Conservation (phyloP, 2,888 invertebrate species). For the Drosophila pseudotakahashii region DNA sequence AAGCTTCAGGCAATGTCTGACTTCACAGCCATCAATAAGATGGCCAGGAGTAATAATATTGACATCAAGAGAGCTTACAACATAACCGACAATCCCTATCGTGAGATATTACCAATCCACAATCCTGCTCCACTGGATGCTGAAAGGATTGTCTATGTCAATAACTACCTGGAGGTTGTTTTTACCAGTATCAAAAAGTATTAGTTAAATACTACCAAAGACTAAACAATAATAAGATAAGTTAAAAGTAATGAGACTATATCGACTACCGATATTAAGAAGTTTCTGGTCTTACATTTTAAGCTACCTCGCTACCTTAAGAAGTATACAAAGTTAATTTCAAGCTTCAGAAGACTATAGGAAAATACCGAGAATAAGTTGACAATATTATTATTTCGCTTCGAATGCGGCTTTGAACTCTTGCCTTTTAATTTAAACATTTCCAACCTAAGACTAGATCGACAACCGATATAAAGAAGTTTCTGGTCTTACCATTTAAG, state of each 20-base stretch:
- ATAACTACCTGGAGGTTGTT: constrained; percentile 78
- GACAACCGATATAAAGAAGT: neutral
- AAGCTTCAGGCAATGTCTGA: constrained; percentile 67
- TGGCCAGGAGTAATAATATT: constrained; percentile 36
- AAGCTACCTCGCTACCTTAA: neutral
- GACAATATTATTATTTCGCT: neutral
- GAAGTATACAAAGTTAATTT: neutral
- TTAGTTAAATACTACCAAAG: neutral
- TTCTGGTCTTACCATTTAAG: neutral
- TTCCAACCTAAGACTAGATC: neutral
- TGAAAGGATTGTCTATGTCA: constrained; percentile 74
- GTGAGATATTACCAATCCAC: constrained; percentile 70
- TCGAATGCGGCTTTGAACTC: constrained; percentile 1
- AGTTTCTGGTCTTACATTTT: neutral
- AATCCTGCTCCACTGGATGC: constrained; percentile 60
- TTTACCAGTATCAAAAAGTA: constrained; percentile 19
- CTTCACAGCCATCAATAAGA: constrained; percentile 51
- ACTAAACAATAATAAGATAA: neutral
- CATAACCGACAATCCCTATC: constrained; percentile 71
- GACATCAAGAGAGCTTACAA: constrained; percentile 56
- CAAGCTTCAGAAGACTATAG: too few relatives aligned
- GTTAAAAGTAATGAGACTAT: neutral
- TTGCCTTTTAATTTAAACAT: constrained; percentile 11
- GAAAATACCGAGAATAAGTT: neutral
- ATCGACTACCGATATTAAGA: neutral